Conservation (phyloP, 2,888 invertebrate genomes). For the Hydroisotoma schaefferi region DNA sequence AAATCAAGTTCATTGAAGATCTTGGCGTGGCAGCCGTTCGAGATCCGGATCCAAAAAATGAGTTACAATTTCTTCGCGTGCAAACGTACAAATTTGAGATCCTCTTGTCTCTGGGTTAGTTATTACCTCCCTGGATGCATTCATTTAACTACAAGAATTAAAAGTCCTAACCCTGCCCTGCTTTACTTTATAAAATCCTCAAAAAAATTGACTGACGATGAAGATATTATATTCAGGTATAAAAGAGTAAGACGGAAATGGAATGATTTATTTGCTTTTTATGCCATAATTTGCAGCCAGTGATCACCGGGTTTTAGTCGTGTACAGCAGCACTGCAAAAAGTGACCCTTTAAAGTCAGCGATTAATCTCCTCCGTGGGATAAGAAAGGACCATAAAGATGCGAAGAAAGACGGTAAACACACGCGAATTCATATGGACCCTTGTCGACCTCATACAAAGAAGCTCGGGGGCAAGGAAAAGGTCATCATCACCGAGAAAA, state of each 20-base stretch:
- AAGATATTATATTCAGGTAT: too few relatives aligned
- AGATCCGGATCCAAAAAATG: conserved; percentile 30
- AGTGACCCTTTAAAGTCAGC: conserved; percentile 21
- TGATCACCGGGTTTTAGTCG: conserved; percentile 30
- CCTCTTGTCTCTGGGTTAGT: conserved; percentile 26
- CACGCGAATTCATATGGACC: conserved; percentile 12
- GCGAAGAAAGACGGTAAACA: conserved; percentile 10
- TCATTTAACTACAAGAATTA: background rate
- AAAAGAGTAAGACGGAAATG: too few relatives aligned
- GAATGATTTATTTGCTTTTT: conserved; percentile 5
- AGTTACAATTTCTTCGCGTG: conserved; percentile 30
- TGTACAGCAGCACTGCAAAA: conserved; percentile 18
- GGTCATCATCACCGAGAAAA: conserved; percentile 28
- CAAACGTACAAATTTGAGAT: conserved; percentile 30
- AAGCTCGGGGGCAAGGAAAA: conserved; percentile 28
- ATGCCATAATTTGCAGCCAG: conserved; percentile 11
- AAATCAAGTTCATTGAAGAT: conserved; percentile 27
- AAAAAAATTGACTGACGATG: background rate
- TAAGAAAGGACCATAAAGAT: conserved; percentile 12
- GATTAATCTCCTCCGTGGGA: background rate
- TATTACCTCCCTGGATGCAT: background rate
- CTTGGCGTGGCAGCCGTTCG: conserved; percentile 29
- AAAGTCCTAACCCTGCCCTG: background rate
- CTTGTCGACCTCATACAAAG: conserved; percentile 23
- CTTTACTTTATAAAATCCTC: background rate